Conservation (phyloP, 2,113 vertebrate genomes). For the Amazona vittata region DNA sequence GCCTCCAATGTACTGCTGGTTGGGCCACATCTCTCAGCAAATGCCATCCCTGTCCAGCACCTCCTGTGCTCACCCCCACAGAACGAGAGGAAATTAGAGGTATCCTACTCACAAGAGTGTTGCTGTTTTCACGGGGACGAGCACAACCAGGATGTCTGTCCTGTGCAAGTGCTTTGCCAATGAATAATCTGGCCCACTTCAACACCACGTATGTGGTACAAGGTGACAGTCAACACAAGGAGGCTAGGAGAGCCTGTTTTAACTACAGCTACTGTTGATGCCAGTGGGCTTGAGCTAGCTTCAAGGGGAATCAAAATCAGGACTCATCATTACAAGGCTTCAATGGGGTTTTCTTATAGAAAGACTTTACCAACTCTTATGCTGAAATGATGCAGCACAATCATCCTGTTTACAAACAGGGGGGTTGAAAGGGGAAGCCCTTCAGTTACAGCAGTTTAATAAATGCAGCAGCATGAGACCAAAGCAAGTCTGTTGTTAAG, state of each 20-base stretch:
- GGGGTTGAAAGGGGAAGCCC: not conserved
- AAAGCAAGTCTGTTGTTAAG: not conserved
- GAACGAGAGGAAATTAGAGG: slow-evolving; percentile 19
- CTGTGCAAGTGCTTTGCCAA: not conserved
- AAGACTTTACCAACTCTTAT: fast-evolving
- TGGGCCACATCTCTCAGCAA: not conserved
- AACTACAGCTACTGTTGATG: not conserved
- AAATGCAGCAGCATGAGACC: not conserved
- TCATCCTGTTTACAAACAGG: not conserved
- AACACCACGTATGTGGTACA: fast-evolving
- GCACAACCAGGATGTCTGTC: not conserved
- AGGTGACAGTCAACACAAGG: not conserved
- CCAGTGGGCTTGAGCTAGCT: not conserved
- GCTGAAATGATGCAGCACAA: not conserved
- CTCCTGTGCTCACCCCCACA: not conserved
- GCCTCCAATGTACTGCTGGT: not conserved
- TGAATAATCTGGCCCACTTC: not conserved
- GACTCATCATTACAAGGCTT: not conserved
- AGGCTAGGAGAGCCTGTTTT: not conserved
- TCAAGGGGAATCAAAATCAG: not conserved
- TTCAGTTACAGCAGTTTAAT: not conserved
- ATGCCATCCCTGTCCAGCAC: not conserved
- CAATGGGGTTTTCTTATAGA: fast-evolving
- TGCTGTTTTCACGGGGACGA: slow-evolving; percentile 6
- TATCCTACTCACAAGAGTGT: not conserved